Evolutionary conservation across 2,797 vertebrate species (phyloP).

Genomic region (Euthynnus affinis): DNA sequence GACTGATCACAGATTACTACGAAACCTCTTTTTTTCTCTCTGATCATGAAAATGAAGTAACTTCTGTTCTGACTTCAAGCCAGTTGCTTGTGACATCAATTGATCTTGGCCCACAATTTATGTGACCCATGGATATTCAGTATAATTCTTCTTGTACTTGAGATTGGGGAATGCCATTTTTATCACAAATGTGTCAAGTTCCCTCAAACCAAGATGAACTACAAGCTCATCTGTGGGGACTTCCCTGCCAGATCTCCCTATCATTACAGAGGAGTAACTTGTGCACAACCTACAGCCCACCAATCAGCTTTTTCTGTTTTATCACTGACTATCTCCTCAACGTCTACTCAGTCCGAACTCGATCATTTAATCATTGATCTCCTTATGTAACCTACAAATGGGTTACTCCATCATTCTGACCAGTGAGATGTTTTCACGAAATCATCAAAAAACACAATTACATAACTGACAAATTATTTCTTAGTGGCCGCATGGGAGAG

Average conservation of each 20-base stretch:
- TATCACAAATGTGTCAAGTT: not conserved
- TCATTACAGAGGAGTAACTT: constrained; percentile 6
- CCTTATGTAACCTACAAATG: constrained; percentile 66
- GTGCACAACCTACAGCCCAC: constrained; percentile 7
- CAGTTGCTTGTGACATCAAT: constrained; percentile 33
- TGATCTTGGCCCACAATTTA: not conserved
- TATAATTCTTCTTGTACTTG: no score
- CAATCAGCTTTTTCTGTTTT: constrained; percentile 28
- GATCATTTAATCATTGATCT: constrained; percentile 72
- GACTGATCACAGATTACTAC: constrained; percentile 12
- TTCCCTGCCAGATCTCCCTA: not conserved
- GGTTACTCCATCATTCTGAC: constrained; percentile 14
- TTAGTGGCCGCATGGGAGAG: not conserved
- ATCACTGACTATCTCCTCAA: constrained; percentile 47
- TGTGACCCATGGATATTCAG: not conserved
- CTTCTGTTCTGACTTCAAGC: not conserved
- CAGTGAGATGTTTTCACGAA: constrained; percentile 28
- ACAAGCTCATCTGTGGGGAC: not conserved
- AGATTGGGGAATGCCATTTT: not conserved
- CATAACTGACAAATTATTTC: constrained; percentile 41
- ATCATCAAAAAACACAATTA: constrained; percentile 49
- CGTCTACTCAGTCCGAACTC: constrained; percentile 26
- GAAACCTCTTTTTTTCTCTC: constrained; percentile 19
- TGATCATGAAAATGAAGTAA: constrained; percentile 5
- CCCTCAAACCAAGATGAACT: not conserved